Evolutionary conservation across 2,888 invertebrate species (phyloP).

Genomic region (Platypus cylindrus): DNA sequence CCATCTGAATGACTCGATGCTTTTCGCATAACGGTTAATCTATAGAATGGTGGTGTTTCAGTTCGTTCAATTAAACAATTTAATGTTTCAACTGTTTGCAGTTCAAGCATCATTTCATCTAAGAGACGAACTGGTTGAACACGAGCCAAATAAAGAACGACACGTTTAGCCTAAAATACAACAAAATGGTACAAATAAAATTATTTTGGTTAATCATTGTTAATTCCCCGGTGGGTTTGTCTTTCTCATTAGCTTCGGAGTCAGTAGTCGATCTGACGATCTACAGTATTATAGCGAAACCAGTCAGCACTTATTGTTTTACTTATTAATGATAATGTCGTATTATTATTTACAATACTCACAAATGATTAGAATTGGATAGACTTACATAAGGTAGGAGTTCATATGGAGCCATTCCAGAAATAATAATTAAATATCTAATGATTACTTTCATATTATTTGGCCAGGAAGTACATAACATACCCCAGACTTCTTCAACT

Average conservation of each 20-base stretch:
- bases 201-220: no score
- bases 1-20: slow-evolving; percentile 73
- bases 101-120: slow-evolving; percentile 94
- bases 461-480: slow-evolving; percentile 90
- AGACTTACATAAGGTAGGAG: slow-evolving; percentile 77
- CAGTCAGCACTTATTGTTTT: no score
- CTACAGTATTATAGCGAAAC: no score
- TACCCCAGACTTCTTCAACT: slow-evolving; percentile 93
- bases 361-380: no score
- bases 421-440: slow-evolving; percentile 89
- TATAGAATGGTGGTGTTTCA: slow-evolving; percentile 95
- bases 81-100: slow-evolving; percentile 92
- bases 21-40: slow-evolving; percentile 83
- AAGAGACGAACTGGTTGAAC: slow-evolving; percentile 85
- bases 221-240: no score
- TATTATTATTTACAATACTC: no score
- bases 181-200: no score
- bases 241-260: no score
- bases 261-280: no score
- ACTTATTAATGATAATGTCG: no score
- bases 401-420: slow-evolving; percentile 94
- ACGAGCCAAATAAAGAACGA: slow-evolving; percentile 83
- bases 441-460: slow-evolving; percentile 95
- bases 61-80: slow-evolving; percentile 93
- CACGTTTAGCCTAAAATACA: slow-evolving; percentile 72